Percentiles rank a stretch among this genome's conserved stretches.
Evolutionary conservation across 2,888 invertebrate genomes (phyloP).

Genomic region (Leistus spinibarbis): DNA sequence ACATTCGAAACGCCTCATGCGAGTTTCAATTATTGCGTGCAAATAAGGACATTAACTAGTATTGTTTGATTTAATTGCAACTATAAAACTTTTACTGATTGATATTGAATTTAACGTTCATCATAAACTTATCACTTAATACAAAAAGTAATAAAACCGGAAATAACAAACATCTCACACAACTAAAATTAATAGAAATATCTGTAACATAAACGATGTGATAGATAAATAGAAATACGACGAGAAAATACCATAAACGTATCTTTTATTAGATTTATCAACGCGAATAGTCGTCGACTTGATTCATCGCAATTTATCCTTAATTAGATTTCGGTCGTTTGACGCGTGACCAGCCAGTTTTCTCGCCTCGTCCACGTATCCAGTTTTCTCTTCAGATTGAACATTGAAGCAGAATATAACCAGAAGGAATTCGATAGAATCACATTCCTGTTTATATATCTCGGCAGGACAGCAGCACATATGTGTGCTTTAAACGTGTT

Average conservation of each 20-base stretch:
- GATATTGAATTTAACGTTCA: too few relatives aligned
- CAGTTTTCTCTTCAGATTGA: neutral
- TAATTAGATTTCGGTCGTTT: neutral
- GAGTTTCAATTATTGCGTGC: neutral
- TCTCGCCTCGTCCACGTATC: neutral
- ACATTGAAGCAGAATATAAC: neutral
- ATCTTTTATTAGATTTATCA: too few relatives aligned
- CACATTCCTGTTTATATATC: neutral
- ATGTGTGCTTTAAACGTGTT: neutral
- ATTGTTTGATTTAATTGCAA: neutral
- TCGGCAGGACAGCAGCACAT: too few relatives aligned
- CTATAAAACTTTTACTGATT: too few relatives aligned
- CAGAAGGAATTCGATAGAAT: neutral
- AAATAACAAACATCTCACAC: too few relatives aligned
- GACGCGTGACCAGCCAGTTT: neutral
- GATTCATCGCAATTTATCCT: neutral
- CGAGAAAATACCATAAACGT: too few relatives aligned
- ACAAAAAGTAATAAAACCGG: too few relatives aligned
- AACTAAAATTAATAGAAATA: too few relatives aligned
- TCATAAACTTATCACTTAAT: too few relatives aligned
- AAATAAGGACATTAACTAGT: neutral
- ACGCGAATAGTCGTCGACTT: neutral
- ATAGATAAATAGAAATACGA: too few relatives aligned
- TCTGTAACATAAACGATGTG: too few relatives aligned
- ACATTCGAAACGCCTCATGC: too few relatives aligned